Evolutionary conservation across 2,797 vertebrate species (phyloP).

Genomic region (Neostethus bicornis): DNA sequence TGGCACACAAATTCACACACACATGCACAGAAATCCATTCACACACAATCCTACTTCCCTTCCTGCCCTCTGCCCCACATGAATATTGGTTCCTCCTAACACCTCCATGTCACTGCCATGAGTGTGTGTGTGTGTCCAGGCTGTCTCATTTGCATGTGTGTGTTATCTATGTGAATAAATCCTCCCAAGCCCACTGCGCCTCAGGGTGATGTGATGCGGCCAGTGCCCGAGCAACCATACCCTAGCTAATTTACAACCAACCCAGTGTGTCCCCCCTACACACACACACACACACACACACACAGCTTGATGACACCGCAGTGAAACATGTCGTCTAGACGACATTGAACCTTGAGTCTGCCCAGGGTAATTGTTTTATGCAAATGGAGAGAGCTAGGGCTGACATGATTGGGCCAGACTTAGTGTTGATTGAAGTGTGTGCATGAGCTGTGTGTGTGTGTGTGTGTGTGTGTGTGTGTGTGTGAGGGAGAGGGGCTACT

Average conservation of each 20-base stretch:
- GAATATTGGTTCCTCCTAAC: conserved; percentile 85
- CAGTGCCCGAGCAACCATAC: conserved; percentile 84
- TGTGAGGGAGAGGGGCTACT: conserved; percentile 9
- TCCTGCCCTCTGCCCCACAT: conserved; percentile 77
- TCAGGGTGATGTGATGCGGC: conserved; percentile 87
- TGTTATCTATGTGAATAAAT: conserved; percentile 98
- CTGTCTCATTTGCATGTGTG: conserved; percentile 68
- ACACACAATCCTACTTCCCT: conserved; percentile 42
- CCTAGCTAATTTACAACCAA: conserved; percentile 93
- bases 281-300: conserved; percentile 18
- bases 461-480: conserved; percentile 5
- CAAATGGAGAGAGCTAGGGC: conserved; percentile 83
- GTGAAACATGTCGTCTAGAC: conserved; percentile 92
- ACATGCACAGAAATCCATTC: conserved; percentile 19
- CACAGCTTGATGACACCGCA: conserved; percentile 83
- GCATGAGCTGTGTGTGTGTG: conserved; percentile 30
- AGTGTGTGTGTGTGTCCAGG: conserved; percentile 47
- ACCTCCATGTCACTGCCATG: conserved; percentile 89
- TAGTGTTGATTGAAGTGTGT: conserved; percentile 68
- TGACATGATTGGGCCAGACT: conserved; percentile 79
- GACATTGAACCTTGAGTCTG: conserved; percentile 87
- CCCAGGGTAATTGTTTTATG: conserved; percentile 91
- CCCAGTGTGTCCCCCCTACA: conserved; percentile 82
- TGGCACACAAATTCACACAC: conserved; percentile 13
- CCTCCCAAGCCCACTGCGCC: conserved; percentile 86